Base-by-base conservation (phyloP, 2,888 invertebrate species). In the Ctena decussata region DNA sequence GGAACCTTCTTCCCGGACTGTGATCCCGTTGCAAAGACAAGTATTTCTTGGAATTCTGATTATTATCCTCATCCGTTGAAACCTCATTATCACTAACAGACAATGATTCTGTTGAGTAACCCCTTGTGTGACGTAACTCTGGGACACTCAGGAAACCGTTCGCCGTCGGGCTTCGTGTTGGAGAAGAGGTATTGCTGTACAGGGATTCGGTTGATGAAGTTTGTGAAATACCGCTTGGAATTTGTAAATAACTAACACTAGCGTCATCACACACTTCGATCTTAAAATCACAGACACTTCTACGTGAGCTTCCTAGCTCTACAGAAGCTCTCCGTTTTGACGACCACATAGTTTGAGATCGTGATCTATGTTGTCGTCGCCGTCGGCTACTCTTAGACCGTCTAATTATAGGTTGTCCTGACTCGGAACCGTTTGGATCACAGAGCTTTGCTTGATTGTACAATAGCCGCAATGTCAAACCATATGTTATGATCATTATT, bases 401-500 rank as follows among this genome's bases (percentile, higher is more conserved):
- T 15, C 94, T 77, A 24, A 94, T 92, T 84, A 93, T 93, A 0
- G 93, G 92, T 75, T 90, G 83, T 0, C 92, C 93, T 8, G 84
- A 82, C 12, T 87, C 81, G 1, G 81, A 75, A 30, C 86, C 84
- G 30, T 77, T 84, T 30, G 87, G 85, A 32, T 91, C 87, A 82
- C 93, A 93, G 60, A 93, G 85, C 70, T 94, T 93, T 18, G 95
- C 94, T 96, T 98, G 98, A 87, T 97, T 96, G 60, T 98, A 98
- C 93, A 99, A 96, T 46, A 99, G 96, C 82, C 98, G 97, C n/a
- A 99, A 98, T 0, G 99, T 99, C 91, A 99, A 96, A 1, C 98
- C 97, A 95, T 99, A 99, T n/a, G 99, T 98, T 84, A 98, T 96
- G 94, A 99, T 97, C 99, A 99, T 99, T 91, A 99, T 98, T 57